phyloP scores from a whole-genome alignment of 2,113 vertebrate species.

The Psilopsiagon aymara region DNA sequence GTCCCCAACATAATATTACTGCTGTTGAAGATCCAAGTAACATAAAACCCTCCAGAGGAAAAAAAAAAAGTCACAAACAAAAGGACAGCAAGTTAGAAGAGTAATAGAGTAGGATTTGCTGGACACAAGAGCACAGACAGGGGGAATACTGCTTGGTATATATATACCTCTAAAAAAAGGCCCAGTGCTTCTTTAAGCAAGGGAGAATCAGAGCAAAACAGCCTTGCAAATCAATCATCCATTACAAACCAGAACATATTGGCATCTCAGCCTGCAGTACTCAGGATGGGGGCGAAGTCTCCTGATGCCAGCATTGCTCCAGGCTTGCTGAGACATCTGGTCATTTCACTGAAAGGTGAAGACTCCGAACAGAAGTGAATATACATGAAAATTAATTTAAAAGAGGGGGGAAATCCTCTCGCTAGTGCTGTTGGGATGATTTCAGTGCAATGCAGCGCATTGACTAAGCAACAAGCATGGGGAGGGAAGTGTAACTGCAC shows the following conservation, averaged over 20 bases:
- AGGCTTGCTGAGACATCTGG: conserved; percentile 69
- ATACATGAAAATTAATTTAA: conserved; percentile 60
- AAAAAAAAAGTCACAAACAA: background rate
- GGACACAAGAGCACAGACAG: background rate
- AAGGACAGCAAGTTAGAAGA: background rate
- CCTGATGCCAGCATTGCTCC: conserved; percentile 45
- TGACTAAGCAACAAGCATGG: background rate
- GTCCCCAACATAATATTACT: background rate
- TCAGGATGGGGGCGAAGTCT: conserved; percentile 41
- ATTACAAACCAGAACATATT: conserved; percentile 68
- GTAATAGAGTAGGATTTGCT: background rate
- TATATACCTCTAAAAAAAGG: background rate
- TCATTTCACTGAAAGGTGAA: conserved; percentile 57
- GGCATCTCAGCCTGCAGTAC: conserved; percentile 43
- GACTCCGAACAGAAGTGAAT: conserved; percentile 27
- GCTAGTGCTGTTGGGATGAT: background rate
- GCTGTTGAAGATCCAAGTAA: background rate
- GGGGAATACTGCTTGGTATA: background rate
- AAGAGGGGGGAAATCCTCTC: background rate
- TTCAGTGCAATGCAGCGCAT: background rate
- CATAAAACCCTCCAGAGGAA: background rate
- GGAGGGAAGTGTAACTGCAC: background rate
- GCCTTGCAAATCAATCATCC: conserved; percentile 61
- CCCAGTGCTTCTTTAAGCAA: background rate
- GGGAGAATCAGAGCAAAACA: conserved; percentile 35